Percentiles rank a stretch among this genome's conserved stretches.
phyloP scores from a whole-genome alignment of 2,113 vertebrate genomes.

The Lagopus muta region DNA sequence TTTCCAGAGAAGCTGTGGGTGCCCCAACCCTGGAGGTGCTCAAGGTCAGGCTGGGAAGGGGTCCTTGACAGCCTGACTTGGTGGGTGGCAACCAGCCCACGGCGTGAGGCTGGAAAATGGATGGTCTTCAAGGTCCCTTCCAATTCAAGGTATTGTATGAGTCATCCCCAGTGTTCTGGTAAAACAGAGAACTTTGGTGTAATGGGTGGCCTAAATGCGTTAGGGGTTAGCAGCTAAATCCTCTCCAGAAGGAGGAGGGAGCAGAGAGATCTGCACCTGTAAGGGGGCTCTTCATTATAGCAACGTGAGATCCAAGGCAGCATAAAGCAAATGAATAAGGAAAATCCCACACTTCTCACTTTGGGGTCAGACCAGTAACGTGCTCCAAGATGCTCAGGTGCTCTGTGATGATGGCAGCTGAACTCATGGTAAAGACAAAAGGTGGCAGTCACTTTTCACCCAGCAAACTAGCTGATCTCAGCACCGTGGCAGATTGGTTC shows the following conservation, averaged over 20 bases:
- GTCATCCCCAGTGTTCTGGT: fast-evolving
- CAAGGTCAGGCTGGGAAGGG: no score
- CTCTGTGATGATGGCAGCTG: background rate
- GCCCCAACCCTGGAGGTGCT: no score
- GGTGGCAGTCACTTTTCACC: background rate
- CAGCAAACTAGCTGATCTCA: background rate
- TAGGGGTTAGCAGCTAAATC: background rate
- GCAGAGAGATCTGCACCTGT: background rate
- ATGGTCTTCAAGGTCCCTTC: no score
- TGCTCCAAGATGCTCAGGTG: background rate
- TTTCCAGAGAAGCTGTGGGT: no score
- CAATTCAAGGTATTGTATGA: no score
- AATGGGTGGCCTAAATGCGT: background rate
- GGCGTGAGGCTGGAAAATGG: no score
- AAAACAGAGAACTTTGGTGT: background rate
- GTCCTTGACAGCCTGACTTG: no score
- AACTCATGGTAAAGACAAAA: background rate
- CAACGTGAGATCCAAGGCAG: background rate
- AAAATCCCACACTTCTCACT: background rate
- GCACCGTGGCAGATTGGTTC: background rate
- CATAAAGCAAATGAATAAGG: background rate
- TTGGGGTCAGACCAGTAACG: background rate
- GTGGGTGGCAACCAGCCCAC: no score
- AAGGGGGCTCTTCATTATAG: background rate
- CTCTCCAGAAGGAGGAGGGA: background rate